These are phyloP conservation scores for Cheirogaleus medius DNA, from an alignment of 2,113 vertebrate genomes.

Conservation along the genomic window DNA sequence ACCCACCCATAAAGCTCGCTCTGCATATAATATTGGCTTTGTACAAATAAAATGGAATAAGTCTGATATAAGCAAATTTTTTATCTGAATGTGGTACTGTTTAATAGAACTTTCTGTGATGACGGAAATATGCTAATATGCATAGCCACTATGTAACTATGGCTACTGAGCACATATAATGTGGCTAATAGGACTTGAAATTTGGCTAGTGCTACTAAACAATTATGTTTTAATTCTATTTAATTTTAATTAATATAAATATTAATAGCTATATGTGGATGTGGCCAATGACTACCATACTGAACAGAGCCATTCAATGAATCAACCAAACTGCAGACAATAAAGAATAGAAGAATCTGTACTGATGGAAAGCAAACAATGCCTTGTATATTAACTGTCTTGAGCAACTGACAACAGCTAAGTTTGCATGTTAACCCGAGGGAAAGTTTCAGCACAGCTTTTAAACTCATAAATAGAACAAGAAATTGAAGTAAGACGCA, in stretches of 20 bases:
- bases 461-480: slow-evolving; percentile 15
- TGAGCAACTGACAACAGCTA: background rate
- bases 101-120: background rate
- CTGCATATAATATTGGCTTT: background rate
- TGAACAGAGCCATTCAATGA: background rate
- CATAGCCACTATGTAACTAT: background rate
- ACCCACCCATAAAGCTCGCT: background rate
- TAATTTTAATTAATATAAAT: slow-evolving; percentile 8
- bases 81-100: background rate
- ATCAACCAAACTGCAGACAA: background rate
- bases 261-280: background rate
- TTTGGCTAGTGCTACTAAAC: background rate
- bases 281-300: background rate
- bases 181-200: background rate
- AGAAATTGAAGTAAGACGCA: slow-evolving; percentile 35
- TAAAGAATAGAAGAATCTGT: background rate
- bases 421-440: background rate
- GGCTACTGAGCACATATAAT: background rate
- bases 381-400: background rate
- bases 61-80: background rate
- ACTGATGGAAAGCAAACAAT: background rate
- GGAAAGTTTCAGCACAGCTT: background rate
- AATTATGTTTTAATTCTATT: background rate
- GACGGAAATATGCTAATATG: background rate
- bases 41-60: background rate